Percentiles rank a stretch among this genome's conserved stretches.
phyloP scores from a whole-genome alignment of 2,797 vertebrate genomes.

The Tenualosa ilisha region DNA sequence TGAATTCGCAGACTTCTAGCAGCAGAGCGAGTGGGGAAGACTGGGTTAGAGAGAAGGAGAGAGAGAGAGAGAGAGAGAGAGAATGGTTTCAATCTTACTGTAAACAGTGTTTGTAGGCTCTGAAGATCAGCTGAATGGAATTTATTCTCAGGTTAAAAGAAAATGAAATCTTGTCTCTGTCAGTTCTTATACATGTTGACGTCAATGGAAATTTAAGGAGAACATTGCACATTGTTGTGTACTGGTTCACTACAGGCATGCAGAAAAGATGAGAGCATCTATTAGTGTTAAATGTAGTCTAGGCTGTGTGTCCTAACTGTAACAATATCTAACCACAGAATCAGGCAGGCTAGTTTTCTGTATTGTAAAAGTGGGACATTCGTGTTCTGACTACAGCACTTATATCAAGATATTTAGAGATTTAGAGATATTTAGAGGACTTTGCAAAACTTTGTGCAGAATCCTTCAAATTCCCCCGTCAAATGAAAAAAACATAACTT shows the following conservation, averaged over 20 bases:
- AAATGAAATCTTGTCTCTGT: slow-evolving; percentile 28
- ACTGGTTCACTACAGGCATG: not conserved
- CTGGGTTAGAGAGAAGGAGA: slow-evolving; percentile 12
- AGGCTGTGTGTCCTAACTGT: not conserved
- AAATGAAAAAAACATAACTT: not conserved
- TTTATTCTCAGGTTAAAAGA: slow-evolving; percentile 63
- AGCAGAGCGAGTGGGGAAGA: not conserved
- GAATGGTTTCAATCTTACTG: slow-evolving; percentile 68
- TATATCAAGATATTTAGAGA: no score
- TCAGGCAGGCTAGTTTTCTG: not conserved
- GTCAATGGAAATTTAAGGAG: slow-evolving; percentile 42
- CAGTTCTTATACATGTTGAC: slow-evolving; percentile 23
- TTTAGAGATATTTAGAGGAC: no score
- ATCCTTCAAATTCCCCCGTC: not conserved
- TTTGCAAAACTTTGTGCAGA: no score
- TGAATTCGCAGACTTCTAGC: no score
- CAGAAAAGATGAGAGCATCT: not conserved
- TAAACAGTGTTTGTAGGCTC: slow-evolving; percentile 17
- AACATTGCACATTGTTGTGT: slow-evolving; percentile 52
- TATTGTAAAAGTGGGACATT: not conserved
- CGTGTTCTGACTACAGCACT: not conserved
- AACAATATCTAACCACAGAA: not conserved
- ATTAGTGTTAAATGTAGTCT: not conserved
- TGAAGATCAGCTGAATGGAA: slow-evolving; percentile 56
- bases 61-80: slow-evolving; percentile 27